These are phyloP conservation scores for Acanthurus leucopareius DNA, from an alignment of 2,797 vertebrate species.

Conservation along the genomic window DNA sequence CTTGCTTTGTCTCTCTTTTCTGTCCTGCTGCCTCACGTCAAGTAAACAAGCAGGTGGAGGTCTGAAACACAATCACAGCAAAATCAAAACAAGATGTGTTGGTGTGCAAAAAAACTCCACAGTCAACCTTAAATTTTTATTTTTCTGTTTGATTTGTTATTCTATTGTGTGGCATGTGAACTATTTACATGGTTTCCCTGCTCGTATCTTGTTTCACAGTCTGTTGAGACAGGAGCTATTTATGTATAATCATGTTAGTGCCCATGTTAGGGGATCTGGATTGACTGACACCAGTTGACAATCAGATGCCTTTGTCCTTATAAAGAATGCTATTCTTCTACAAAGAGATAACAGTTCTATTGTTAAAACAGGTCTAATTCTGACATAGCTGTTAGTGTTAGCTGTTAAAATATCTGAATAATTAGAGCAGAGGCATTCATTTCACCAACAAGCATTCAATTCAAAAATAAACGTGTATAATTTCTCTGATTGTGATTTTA, in stretches of 20 bases:
- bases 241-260: constrained; percentile 84
- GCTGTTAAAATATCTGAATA: neutral
- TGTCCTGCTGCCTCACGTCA: constrained; percentile 4
- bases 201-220: constrained; percentile 77
- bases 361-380: constrained; percentile 46
- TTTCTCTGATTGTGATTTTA: neutral
- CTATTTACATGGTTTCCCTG: constrained; percentile 62
- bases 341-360: constrained; percentile 58
- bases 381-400: neutral
- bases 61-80: constrained; percentile 9
- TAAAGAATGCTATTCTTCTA: constrained; percentile 67
- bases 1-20: constrained; percentile 22
- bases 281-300: constrained; percentile 78
- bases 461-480: neutral
- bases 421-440: neutral
- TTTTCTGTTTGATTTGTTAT: constrained; percentile 36
- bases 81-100: neutral
- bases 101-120: neutral
- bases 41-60: constrained; percentile 16
- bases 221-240: constrained; percentile 81
- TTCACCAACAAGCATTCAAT: neutral
- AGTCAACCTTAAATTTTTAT: neutral
- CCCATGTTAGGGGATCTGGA: constrained; percentile 83
- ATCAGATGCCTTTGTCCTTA: constrained; percentile 76
- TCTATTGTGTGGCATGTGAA: constrained; percentile 56